Evolutionary conservation across 2,113 vertebrate species (phyloP).

Genomic region (Morone chrysops): DNA sequence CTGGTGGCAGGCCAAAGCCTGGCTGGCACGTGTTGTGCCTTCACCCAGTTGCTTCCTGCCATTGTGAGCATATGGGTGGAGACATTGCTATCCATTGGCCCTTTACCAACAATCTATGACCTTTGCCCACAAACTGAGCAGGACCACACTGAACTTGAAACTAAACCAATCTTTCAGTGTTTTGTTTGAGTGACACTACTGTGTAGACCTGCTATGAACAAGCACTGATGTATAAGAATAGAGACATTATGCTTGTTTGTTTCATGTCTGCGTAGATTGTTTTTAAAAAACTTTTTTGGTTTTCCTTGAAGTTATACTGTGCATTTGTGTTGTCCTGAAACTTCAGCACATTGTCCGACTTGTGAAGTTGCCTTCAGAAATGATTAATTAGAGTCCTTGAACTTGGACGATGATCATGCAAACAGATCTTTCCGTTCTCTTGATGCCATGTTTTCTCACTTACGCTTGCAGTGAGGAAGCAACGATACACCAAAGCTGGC

Average conservation of each 20-base stretch:
- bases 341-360: slow-evolving; percentile 65
- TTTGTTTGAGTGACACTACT: slow-evolving; percentile 42
- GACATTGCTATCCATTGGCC: slow-evolving; percentile 74
- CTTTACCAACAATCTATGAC: slow-evolving; percentile 77
- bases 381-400: slow-evolving; percentile 81
- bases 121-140: slow-evolving; percentile 73
- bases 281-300: slow-evolving; percentile 20
- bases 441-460: slow-evolving; percentile 75
- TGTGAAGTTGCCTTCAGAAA: slow-evolving; percentile 66
- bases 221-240: background rate
- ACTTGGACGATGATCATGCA: slow-evolving; percentile 74
- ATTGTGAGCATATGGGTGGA: slow-evolving; percentile 79
- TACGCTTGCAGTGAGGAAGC: slow-evolving; percentile 65
- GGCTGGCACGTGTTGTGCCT: slow-evolving; percentile 76
- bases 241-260: slow-evolving; percentile 5
- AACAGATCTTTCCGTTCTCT: slow-evolving; percentile 74
- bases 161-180: slow-evolving; percentile 54
- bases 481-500: slow-evolving; percentile 74
- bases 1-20: slow-evolving; percentile 81
- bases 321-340: slow-evolving; percentile 50
- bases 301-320: slow-evolving; percentile 2
- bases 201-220: background rate
- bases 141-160: slow-evolving; percentile 57
- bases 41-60: slow-evolving; percentile 80
- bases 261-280: background rate